Conservation (phyloP, 30 jellyfish, hydroid and myxozoan genomes). For the Aurelia coerulea region DNA sequence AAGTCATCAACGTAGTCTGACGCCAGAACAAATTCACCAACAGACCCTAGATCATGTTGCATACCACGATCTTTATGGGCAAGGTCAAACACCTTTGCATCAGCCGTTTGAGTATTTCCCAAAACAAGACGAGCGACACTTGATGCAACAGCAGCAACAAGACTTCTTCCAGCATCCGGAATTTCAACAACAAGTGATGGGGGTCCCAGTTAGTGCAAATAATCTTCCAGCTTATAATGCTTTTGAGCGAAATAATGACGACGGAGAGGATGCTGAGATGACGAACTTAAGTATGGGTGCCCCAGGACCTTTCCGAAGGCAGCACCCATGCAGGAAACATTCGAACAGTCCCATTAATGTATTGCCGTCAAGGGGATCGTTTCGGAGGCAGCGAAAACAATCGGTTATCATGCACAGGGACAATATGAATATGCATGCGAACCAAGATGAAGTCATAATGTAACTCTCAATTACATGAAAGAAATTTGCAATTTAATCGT, state of each 20-base stretch:
- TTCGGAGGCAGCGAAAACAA: slow-evolving; percentile 59
- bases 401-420: slow-evolving; percentile 47
- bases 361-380: slow-evolving; percentile 45
- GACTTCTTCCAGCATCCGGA: slow-evolving; percentile 21
- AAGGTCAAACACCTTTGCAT: slow-evolving; percentile 18
- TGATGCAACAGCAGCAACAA: slow-evolving; percentile 36
- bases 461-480: not conserved
- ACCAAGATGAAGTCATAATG: slow-evolving; percentile 34
- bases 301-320: slow-evolving; percentile 88
- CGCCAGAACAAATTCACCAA: slow-evolving; percentile 86
- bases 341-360: slow-evolving; percentile 86
- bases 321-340: slow-evolving; percentile 80
- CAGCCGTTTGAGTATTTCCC: slow-evolving; percentile 46
- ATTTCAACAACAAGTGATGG: slow-evolving; percentile 16
- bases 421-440: slow-evolving; percentile 1
- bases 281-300: slow-evolving; percentile 56
- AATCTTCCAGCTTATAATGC: slow-evolving; percentile 2
- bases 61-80: slow-evolving; percentile 54
- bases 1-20: slow-evolving; percentile 75
- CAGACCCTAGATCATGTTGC: slow-evolving; percentile 80
- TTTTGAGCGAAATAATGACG: slow-evolving; percentile 33
- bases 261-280: slow-evolving; percentile 60
- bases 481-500: no score
- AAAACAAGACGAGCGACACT: slow-evolving; percentile 23
- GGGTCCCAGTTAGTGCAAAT: slow-evolving; percentile 9